phyloP scores from a whole-genome alignment of 2,797 vertebrate species.

The Hylomyscus alleni region DNA sequence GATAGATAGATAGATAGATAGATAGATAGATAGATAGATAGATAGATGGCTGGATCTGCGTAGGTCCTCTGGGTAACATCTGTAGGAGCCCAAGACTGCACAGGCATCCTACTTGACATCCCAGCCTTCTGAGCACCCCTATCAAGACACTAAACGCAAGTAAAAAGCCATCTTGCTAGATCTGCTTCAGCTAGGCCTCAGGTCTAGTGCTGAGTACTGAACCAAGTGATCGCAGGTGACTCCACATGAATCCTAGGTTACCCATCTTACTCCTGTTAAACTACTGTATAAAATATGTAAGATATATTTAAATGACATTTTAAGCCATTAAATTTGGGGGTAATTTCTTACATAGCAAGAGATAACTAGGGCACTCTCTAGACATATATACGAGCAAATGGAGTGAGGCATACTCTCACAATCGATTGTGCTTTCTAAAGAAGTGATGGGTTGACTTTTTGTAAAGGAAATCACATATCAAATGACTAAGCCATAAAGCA shows the following conservation, averaged over 20 bases:
- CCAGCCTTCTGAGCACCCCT: neutral
- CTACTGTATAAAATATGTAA: neutral
- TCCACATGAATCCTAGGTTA: neutral
- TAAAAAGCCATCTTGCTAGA: constrained; percentile 13
- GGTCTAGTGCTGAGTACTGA: neutral
- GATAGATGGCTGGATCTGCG: neutral
- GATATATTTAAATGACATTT: neutral
- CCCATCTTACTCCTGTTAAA: neutral
- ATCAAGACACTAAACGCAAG: neutral
- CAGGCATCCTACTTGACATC: neutral
- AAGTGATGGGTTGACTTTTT: constrained; percentile 53
- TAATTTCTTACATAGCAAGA: constrained; percentile 47
- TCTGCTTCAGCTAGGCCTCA: neutral
- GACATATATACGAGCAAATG: constrained; percentile 18
- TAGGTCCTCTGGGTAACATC: neutral
- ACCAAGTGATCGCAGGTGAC: neutral
- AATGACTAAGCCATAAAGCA: constrained; percentile 56
- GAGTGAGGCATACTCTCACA: constrained; percentile 34
- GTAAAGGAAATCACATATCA: constrained; percentile 66
- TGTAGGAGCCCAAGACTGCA: neutral
- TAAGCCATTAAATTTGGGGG: neutral
- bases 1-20: neutral
- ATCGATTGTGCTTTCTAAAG: neutral
- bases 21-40: neutral
- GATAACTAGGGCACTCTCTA: constrained; percentile 21